These are phyloP conservation scores for Brachionus rotundiformis DNA, from an alignment of 1,140 invertebrate species.

Conservation along the genomic window DNA sequence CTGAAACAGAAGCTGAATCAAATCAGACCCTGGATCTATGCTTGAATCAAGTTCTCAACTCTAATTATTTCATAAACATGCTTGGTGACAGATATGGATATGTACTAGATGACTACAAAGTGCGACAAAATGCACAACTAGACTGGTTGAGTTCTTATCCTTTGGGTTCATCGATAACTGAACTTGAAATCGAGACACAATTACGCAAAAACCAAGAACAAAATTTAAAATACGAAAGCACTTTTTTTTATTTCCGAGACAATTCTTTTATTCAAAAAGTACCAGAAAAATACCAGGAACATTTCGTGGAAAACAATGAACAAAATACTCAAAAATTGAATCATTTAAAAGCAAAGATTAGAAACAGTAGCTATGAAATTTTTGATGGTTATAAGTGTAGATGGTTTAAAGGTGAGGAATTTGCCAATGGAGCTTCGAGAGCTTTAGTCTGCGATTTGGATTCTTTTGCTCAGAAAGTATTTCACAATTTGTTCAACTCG, in stretches of 20 bases:
- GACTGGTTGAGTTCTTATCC: constrained; percentile 63
- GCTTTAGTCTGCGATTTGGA: constrained; percentile 62
- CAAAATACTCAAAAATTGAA: constrained; percentile 56
- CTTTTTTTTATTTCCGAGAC: constrained; percentile 64
- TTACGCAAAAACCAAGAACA: constrained; percentile 57
- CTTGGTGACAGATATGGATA: constrained; percentile 63
- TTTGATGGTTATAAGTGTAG: constrained; percentile 63
- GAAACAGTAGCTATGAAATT: constrained; percentile 59
- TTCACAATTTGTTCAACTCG: constrained; percentile 63
- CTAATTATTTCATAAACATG: constrained; percentile 65
- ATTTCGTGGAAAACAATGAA: constrained; percentile 59
- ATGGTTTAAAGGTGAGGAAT: constrained; percentile 61
- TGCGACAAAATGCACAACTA: constrained; percentile 58
- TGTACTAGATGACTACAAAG: constrained; percentile 54
- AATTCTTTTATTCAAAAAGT: constrained; percentile 57
- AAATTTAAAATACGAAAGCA: constrained; percentile 55
- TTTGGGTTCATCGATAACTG: constrained; percentile 64
- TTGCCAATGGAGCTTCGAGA: constrained; percentile 55
- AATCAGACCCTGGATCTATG: constrained; percentile 63
- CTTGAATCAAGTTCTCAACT: constrained; percentile 62
- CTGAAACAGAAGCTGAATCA: constrained; percentile 60
- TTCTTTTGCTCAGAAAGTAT: constrained; percentile 61
- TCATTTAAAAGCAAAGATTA: constrained; percentile 59
- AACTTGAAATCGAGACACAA: constrained; percentile 63
- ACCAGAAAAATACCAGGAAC: constrained; percentile 56